Evolutionary conservation across 2,888 invertebrate genomes (phyloP), one percentile per base, ranked within the genome.

Genomic region (Calameuta filiformis): DNA sequence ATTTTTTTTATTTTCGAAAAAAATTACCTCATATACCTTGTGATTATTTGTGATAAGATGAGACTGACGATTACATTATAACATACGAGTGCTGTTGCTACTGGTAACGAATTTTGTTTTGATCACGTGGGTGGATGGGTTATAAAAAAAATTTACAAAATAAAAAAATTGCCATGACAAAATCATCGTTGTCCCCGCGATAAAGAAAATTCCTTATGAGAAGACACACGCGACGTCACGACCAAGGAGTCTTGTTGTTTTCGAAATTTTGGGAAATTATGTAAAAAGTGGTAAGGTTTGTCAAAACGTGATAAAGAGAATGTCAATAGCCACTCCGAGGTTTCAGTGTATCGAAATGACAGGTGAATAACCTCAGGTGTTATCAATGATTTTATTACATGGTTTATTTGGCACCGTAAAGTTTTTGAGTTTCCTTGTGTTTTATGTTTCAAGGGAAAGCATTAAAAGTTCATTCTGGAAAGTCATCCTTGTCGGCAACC

Each of bases 401-500:
- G 15, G 23, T 23, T 15, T 56, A 56, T 56, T 9, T 23, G 56
- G 2, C 56, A 15, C 23, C 23, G 56, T 56, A 9, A 23, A 56
- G 6, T 15, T 23, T 56, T 9, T 23, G 23, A 56, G 56, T 15
- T 56, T 56, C 23, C 56, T 56, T 23, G 23, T 56, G 23, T 56
- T 56, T 56, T 23, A 9, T 56, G 23, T 56, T 56, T 23, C 56
- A 56, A 56, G 56, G 56, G 9, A 56, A 56, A 56, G 2, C 56
- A 56, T 6, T 23, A 23, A 56, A 56, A 56, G 56, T 15, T 9
- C 23, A 56, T 56, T 23, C 56, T 56, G 56, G 56, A 9, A 56
- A 56, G 23, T 23, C 56, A 6, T 56, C 56, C 9, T 56, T 56
- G 56, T 56, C 56, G 56, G 56, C 77, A 40, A 76, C 80, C 76